Evolutionary conservation across 2,888 invertebrate species (phyloP).

Genomic region (Cheilosia variabilis): DNA sequence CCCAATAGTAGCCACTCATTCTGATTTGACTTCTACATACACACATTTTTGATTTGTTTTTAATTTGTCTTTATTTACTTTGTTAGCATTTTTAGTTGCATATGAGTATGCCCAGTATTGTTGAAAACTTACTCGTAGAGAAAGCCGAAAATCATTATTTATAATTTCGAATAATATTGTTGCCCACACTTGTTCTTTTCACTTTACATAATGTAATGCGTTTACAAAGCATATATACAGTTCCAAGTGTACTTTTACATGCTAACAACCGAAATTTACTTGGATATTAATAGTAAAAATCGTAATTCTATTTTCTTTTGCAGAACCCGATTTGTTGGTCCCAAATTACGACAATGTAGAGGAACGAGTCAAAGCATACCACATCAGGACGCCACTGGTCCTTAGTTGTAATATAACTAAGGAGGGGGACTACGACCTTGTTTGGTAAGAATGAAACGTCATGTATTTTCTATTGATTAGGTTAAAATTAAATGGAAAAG

Average conservation of each 20-base stretch:
- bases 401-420: slow-evolving; percentile 82
- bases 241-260: neutral
- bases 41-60: neutral
- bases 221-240: neutral
- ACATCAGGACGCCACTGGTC: slow-evolving; percentile 81
- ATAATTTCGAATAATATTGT: slow-evolving; percentile 8
- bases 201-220: neutral
- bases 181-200: neutral
- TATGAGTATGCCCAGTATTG: neutral
- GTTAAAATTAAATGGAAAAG: too few relatives aligned
- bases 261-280: neutral
- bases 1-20: slow-evolving; percentile 2
- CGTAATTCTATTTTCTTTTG: slow-evolving; percentile 57
- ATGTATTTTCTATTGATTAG: too few relatives aligned
- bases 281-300: neutral
- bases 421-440: slow-evolving; percentile 78
- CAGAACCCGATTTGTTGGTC: slow-evolving; percentile 81
- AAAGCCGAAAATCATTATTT: slow-evolving; percentile 13
- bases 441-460: slow-evolving; percentile 79
- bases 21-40: slow-evolving; percentile 5
- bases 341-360: slow-evolving; percentile 82
- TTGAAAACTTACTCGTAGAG: neutral
- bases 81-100: slow-evolving; percentile 7
- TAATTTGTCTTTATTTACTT: neutral
- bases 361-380: slow-evolving; percentile 81